Evolutionary conservation across 1,140 invertebrate species (phyloP), one percentile per base, ranked within the genome.

Genomic region (Orius laevigatus): DNA sequence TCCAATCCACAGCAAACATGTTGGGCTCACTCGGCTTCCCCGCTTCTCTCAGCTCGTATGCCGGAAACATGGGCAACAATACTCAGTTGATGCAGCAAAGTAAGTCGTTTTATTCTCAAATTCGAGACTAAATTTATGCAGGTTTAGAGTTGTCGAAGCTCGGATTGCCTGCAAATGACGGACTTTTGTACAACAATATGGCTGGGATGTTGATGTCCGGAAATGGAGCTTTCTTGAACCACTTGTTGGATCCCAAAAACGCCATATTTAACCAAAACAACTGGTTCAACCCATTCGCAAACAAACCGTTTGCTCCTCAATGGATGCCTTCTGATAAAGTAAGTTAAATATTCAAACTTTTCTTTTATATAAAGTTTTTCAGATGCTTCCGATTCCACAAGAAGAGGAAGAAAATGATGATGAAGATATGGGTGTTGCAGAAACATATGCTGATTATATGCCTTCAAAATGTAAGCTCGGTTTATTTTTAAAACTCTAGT

Each of bases 381-480:
- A 25, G 25, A 25, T 25, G 25, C 3, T 25, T 25, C 25, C 25
- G 25, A 58, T 57, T 40, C 51, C 63, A 51, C 64, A 63, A 44
- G 76, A 84, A 56, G 80, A 84, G 56, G 87, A 91, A 57, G 86
- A 90, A 58, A 84, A 78, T 3, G 91, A 96, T 53, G 92, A 96
- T 57, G 92, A 98, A 63, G 89, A 95, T 58, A 82, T 98, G 73
- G 91, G 90, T 12, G 88, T 95, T 25, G 92, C 92, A 1, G 94
- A 98, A 69, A 98, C 94, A 0, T 98, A 97, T 63, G 80, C 89
- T 15, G 91, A 97, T 59, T 98, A 98, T 60, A 94, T 91, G 84
- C 95, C 95, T 4, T 74, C 80, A 1, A 98, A 98, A 75, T 73
- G 85, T 90, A 70, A 70, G 70, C 64, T 31, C 33, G 40, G 25